These are phyloP conservation scores for Lucifuga dentata DNA, from an alignment of 2,113 vertebrate species.

Conservation along the genomic window DNA sequence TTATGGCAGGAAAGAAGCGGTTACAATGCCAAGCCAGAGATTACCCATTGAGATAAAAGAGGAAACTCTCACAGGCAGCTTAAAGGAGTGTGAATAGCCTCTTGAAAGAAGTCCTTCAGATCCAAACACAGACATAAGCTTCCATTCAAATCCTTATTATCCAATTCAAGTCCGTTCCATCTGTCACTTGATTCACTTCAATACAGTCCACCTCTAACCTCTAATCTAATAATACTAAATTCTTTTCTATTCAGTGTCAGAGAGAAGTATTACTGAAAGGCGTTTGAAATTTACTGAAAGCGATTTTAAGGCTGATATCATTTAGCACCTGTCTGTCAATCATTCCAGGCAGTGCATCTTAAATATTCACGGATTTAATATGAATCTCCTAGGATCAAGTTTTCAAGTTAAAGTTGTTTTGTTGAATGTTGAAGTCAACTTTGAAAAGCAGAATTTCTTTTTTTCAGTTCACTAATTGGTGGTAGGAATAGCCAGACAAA, in stretches of 20 bases:
- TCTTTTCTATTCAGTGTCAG: constrained; percentile 4
- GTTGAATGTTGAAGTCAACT: too few relatives aligned
- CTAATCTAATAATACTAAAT: background rate
- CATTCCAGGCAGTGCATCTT: background rate
- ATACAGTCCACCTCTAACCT: constrained; percentile 6
- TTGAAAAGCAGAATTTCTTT: too few relatives aligned
- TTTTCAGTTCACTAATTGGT: too few relatives aligned
- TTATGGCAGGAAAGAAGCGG: constrained; percentile 26
- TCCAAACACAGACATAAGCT: constrained; percentile 40
- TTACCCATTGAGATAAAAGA: constrained; percentile 47
- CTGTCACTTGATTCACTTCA: constrained; percentile 16
- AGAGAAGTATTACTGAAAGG: background rate
- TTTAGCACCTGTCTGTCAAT: constrained; percentile 3
- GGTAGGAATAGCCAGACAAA: too few relatives aligned
- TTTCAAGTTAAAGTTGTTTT: too few relatives aligned
- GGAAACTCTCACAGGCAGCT: constrained; percentile 45
- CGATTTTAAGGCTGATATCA: background rate
- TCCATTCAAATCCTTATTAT: constrained; percentile 35
- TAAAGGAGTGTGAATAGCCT: constrained; percentile 30
- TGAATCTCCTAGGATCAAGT: too few relatives aligned
- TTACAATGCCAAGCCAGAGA: constrained; percentile 32
- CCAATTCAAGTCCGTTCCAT: constrained; percentile 26
- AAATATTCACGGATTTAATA: constrained; percentile 2
- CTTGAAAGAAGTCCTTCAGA: constrained; percentile 57
- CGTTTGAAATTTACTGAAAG: background rate